These are phyloP conservation scores for Malurus leucopterus DNA, from an alignment of 2,797 vertebrate genomes.

Conservation along the genomic window DNA sequence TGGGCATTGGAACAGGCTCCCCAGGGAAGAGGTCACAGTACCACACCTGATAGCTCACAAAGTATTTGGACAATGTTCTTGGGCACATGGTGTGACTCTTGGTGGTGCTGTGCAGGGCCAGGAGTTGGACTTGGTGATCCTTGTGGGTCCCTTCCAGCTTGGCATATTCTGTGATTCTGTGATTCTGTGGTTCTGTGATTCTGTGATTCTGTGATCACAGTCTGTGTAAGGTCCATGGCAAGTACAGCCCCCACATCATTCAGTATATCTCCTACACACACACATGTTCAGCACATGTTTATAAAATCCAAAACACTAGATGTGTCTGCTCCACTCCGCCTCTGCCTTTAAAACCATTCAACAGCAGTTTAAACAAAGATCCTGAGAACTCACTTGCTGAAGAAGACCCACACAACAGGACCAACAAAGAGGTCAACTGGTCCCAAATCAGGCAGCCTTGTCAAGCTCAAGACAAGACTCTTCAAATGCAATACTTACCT, in stretches of 20 bases:
- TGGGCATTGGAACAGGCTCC: neutral
- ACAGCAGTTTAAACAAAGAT: neutral
- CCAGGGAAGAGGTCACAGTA: neutral
- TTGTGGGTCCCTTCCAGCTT: neutral
- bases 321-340: neutral
- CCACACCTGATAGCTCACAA: neutral
- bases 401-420: neutral
- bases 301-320: neutral
- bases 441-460: neutral
- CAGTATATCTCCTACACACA: neutral
- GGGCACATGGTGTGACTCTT: neutral
- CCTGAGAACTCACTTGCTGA: neutral
- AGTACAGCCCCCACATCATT: neutral
- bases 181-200: neutral
- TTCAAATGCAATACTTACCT: neutral
- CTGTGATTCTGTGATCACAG: neutral
- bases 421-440: neutral
- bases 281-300: accelerated
- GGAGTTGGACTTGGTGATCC: too few species aligned
- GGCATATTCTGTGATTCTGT: neutral
- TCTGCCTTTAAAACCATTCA: neutral
- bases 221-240: neutral
- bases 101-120: neutral
- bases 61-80: neutral
- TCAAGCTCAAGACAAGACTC: neutral